Base-by-base conservation (phyloP, 2,888 invertebrate genomes). In the Trichopria drosophilae region DNA sequence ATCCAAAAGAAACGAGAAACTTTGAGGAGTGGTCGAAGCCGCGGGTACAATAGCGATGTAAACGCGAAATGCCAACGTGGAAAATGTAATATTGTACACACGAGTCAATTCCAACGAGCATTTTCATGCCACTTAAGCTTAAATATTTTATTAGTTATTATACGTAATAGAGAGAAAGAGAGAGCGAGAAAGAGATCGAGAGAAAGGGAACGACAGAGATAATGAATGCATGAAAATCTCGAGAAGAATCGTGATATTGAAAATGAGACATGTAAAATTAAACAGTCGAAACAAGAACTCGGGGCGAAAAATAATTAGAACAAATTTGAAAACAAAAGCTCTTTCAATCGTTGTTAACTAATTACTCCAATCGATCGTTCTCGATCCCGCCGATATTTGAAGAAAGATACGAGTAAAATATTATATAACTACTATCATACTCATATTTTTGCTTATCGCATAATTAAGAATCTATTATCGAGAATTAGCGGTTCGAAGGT, bases 51-150 rank as follows among this genome's bases (percentile, higher is more conserved):
- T n/a, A n/a, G n/a, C 4, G 41, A 54, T 40, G 56, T 55, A 51
- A 58, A 58, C 53, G 57, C 57, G 58, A 56, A 57, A 37, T 37
- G 53, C 47, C 37, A 51, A 39, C 53, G 55, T 50, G 43, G 56
- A 55, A 57, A 56, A 59, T 58, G 59, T 61, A 61, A 64, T 64
- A 66, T 64, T 72, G 66, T 70, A 72, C 65, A 73, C 72, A 71
- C 66, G 72, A 74, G 75, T 75, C 75, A 74, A 75, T 75, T 73
- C 71, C 72, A 73, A 73, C 71, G 69, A 75, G 72, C 73, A 72
- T 74, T 71, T 73, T 73, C 68, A 74, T 75, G 73, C 73, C 67
- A 73, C 60, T 73, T n/a, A 72, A 73, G 73, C 72, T 73, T 74
- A 71, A 73, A 67, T 61, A 71, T 64, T 65, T 66, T 52, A 46